These are phyloP conservation scores for Hesperia comma DNA, from an alignment of 2,888 invertebrate species.

Conservation along the genomic window DNA sequence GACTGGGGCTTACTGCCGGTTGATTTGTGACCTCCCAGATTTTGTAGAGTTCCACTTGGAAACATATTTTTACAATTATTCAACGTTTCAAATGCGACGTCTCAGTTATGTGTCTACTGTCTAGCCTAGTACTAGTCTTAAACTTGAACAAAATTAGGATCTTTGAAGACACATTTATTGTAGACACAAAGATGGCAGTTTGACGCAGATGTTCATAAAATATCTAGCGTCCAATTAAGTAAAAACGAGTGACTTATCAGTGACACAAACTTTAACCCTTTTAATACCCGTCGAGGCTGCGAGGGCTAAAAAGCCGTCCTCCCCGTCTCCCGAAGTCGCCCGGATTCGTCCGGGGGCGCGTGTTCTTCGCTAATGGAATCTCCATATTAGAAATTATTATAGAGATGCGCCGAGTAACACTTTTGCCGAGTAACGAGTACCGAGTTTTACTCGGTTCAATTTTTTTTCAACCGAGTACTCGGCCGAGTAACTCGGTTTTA, in stretches of 20 bases:
- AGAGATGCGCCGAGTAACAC: too few species aligned
- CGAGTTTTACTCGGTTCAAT: too few species aligned
- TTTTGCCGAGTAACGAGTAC: too few species aligned
- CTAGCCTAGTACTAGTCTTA: too few species aligned
- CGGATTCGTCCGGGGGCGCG: neutral
- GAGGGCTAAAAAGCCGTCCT: neutral
- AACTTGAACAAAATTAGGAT: too few species aligned
- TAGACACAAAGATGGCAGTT: too few species aligned
- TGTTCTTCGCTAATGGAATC: conserved; percentile 29
- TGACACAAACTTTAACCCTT: neutral
- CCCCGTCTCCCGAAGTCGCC: conserved; percentile 14
- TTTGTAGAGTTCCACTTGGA: neutral
- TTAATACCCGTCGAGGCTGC: neutral
- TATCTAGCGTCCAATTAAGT: neutral
- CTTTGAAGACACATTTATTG: too few species aligned
- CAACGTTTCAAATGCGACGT: too few species aligned
- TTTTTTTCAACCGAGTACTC: too few species aligned
- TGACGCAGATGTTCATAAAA: neutral
- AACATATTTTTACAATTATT: too few species aligned
- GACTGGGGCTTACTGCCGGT: conserved; percentile 19
- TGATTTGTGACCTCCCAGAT: conserved; percentile 2
- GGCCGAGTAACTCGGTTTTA: too few species aligned
- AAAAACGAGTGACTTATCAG: neutral
- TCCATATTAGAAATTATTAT: conserved; percentile 45
- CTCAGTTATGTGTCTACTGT: too few species aligned